Base-by-base conservation (phyloP, 2,797 vertebrate genomes). In the Lateolabrax maculatus region DNA sequence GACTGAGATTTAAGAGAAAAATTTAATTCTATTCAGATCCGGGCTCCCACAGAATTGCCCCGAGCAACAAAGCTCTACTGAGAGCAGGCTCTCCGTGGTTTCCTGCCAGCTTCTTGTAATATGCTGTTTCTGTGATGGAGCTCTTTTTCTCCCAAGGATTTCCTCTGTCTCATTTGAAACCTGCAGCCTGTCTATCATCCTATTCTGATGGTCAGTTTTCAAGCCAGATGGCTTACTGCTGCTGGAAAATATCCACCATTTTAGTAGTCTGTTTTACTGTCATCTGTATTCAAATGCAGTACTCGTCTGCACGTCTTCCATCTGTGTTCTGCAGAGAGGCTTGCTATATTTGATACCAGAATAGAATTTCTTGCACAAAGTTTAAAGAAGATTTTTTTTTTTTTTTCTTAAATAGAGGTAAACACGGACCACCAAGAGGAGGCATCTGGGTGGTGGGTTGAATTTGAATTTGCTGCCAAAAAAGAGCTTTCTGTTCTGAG, bases 401-500 rank as follows among this genome's bases (percentile, higher is more conserved):
- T 71, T 43, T n/a, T n/a, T n/a, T 34, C 4, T 34, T 34, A 15
- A 80, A 75, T 18, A 66, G 71, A 86, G 55, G 72, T 82, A 70
- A 77, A 81, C 63, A 76, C 53, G 62, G 88, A 86, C 77, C 84
- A 86, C 85, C 53, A 21, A 61, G 46, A 61, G 34, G 53, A 83
- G 71, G 80, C 78, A 84, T 88, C 79, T 86, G 86, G 68, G 75
- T 81, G 81, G 83, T 88, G 83, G 87, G 81, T 75, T 86, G 78
- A 85, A 87, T 80, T 78, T 77, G 71, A 85, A 87, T 87, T 85
- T 85, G 61, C 73, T 88, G 86, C 82, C 84, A 90, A 87, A 90
- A n/a, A 85, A 85, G 79, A 90, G 75, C 84, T 85, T 82, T 77
- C 83, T 91, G 87, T 89, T 90, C 84, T 87, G 83, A 89, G 80